Conservation (phyloP, 2,888 invertebrate genomes). For the Bombylius major region DNA sequence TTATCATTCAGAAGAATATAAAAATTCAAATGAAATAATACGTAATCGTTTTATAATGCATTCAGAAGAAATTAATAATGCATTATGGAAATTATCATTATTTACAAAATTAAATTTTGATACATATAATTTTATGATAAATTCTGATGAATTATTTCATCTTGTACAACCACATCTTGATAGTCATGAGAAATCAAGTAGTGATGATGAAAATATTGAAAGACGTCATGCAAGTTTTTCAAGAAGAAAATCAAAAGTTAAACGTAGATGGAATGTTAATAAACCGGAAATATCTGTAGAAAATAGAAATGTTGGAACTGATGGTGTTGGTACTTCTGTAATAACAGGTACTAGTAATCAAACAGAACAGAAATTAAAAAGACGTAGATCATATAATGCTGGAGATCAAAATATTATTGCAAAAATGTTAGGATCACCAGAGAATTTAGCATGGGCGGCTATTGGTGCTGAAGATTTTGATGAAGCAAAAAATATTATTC, state of each 20-base stretch:
- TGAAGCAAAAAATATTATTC: constrained; percentile 65
- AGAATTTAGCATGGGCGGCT: constrained; percentile 62
- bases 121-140: constrained; percentile 18
- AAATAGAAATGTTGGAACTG: background rate
- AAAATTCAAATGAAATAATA: constrained; percentile 21
- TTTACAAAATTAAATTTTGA: constrained; percentile 24
- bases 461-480: constrained; percentile 58
- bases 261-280: constrained; percentile 13
- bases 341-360: too few species aligned
- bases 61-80: constrained; percentile 27
- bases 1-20: constrained; percentile 29
- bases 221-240: constrained; percentile 25
- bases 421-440: constrained; percentile 60
- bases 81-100: constrained; percentile 30
- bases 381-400: background rate
- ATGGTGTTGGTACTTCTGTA: background rate
- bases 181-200: constrained; percentile 25
- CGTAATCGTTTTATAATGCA: constrained; percentile 25
- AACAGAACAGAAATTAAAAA: too few species aligned
- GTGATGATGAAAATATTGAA: constrained; percentile 29
- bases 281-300: too few species aligned
- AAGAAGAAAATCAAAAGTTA: constrained; percentile 25
- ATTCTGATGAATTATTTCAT: constrained; percentile 26
- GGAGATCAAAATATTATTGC: constrained; percentile 27
- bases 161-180: constrained; percentile 27